Evolutionary conservation across 2,797 vertebrate species (phyloP).

Genomic region (Nannoperca obscura): DNA sequence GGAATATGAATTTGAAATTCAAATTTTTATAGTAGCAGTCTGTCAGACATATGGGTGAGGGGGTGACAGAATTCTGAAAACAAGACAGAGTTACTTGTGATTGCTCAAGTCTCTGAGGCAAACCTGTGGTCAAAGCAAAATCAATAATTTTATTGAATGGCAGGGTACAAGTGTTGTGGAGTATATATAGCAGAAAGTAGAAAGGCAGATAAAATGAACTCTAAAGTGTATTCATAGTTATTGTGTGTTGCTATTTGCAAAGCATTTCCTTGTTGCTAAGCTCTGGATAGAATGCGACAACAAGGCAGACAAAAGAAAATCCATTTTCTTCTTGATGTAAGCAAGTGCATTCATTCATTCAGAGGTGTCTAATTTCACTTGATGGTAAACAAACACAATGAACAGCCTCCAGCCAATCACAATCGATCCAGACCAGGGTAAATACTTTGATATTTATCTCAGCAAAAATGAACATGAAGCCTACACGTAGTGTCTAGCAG

Average conservation of each 20-base stretch:
- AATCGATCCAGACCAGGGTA: conserved; percentile 11
- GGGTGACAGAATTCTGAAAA: conserved; percentile 18
- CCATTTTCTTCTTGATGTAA: conserved; percentile 17
- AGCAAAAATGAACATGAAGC: conserved; percentile 3
- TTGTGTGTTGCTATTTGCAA: conserved; percentile 4
- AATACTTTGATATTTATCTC: conserved; percentile 28
- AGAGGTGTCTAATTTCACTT: conserved; percentile 28
- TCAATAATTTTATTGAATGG: conserved; percentile 49
- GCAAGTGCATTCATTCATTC: conserved; percentile 25
- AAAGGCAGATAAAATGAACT: conserved; percentile 13
- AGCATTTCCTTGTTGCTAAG: conserved; percentile 11
- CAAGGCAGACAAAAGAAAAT: conserved; percentile 18
- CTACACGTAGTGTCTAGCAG: background rate
- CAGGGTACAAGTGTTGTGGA: conserved; percentile 14
- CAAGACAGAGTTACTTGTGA: conserved; percentile 20
- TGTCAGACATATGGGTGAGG: conserved; percentile 26
- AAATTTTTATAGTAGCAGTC: conserved; percentile 28
- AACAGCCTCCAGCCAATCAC: conserved; percentile 33
- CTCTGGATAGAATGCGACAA: conserved; percentile 1
- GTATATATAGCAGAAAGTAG: conserved; percentile 14
- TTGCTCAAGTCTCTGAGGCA: conserved; percentile 40
- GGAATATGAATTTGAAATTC: conserved; percentile 57
- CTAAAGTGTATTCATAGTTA: conserved; percentile 2
- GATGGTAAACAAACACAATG: conserved; percentile 41
- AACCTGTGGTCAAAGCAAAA: conserved; percentile 45